These are phyloP conservation scores for Crepidodera aurea DNA, from an alignment of 2,888 invertebrate species.

Conservation along the genomic window DNA sequence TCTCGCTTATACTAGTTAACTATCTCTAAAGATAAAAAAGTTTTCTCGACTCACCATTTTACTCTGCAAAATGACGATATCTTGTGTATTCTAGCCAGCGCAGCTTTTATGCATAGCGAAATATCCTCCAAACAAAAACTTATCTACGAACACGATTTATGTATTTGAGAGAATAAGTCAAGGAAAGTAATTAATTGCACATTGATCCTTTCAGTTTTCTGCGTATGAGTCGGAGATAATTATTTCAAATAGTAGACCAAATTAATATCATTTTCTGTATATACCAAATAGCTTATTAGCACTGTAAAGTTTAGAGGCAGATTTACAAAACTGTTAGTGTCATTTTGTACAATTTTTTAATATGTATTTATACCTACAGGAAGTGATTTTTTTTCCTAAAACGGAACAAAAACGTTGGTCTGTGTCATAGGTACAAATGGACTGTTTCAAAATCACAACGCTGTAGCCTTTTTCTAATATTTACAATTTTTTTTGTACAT, in stretches of 20 bases:
- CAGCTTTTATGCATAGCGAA: no score
- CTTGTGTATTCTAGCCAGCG: no score
- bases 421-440: conserved; percentile 45
- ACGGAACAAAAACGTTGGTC: conserved; percentile 49
- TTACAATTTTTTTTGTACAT: conserved; percentile 42
- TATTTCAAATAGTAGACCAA: not conserved
- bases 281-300: not conserved
- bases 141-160: no score
- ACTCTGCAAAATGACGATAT: no score
- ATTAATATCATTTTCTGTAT: not conserved
- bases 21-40: no score
- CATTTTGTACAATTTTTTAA: conserved; percentile 37
- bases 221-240: no score
- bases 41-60: no score
- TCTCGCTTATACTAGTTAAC: no score
- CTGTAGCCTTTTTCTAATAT: conserved; percentile 48
- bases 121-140: no score
- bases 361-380: conserved; percentile 37
- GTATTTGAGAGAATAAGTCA: no score
- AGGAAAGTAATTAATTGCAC: no score
- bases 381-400: conserved; percentile 40
- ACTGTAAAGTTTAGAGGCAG: conserved; percentile 7
- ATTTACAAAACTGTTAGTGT: conserved; percentile 15
- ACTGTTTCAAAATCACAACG: conserved; percentile 50
- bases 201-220: no score